A percentile compares a stretch with the other conserved stretches of the same genome.
phyloP scores from a whole-genome alignment of 1,140 invertebrate species.

The Papilio glaucus region DNA sequence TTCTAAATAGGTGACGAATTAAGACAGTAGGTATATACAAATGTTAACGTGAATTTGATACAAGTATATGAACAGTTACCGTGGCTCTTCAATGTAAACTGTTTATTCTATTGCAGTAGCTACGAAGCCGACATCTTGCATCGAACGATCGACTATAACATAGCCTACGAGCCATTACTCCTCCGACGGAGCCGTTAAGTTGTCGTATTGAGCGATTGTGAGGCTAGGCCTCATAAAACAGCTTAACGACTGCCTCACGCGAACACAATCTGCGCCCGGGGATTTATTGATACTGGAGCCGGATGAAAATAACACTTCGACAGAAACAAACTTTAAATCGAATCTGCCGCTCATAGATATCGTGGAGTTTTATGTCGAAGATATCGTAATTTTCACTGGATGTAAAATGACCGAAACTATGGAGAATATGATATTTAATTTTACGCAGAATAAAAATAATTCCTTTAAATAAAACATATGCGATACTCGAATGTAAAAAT shows the following conservation, averaged over 20 bases:
- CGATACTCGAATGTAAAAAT: too few species aligned
- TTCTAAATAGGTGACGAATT: too few species aligned
- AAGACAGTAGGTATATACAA: too few species aligned
- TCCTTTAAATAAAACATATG: too few species aligned
- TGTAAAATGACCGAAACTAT: neutral
- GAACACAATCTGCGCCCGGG: neutral
- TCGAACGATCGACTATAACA: neutral
- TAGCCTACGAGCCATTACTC: neutral
- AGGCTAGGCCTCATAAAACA: conserved; percentile 18
- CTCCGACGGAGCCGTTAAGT: neutral
- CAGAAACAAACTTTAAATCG: conserved; percentile 12
- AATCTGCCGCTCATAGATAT: neutral
- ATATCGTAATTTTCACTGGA: neutral
- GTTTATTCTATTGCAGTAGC: neutral
- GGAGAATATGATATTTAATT: neutral
- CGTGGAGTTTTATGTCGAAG: neutral
- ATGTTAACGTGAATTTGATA: too few species aligned
- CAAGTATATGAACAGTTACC: too few species aligned
- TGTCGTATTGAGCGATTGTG: conserved; percentile 6
- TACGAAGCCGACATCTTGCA: neutral
- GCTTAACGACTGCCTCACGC: conserved; percentile 21
- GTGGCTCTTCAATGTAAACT: neutral
- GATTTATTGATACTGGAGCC: conserved; percentile 15
- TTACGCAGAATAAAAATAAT: too few species aligned
- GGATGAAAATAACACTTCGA: conserved; percentile 12